Conservation (phyloP, 1,140 invertebrate genomes). For the Doryteuthis pealeii region DNA sequence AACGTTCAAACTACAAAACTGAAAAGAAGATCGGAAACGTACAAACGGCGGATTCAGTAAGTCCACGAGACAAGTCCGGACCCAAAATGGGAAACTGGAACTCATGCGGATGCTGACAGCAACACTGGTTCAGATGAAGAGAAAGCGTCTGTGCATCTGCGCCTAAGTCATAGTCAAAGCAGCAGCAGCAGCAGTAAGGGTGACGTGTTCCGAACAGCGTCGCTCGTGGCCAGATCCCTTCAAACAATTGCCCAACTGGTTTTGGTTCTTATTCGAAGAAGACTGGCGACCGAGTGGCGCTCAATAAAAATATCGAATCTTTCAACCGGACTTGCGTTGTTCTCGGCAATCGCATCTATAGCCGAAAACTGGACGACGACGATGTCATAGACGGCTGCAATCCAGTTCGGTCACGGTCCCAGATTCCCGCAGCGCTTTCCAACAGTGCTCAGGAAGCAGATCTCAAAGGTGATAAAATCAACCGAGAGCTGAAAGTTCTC, state of each 20-base stretch:
- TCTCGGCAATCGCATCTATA: background rate
- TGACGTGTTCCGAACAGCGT: background rate
- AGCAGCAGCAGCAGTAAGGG: background rate
- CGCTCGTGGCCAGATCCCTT: no score
- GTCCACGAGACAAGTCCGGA: background rate
- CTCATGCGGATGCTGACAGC: background rate
- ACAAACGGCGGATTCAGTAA: background rate
- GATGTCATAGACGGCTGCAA: background rate
- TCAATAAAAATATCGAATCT: background rate
- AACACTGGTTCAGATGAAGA: conserved; percentile 2
- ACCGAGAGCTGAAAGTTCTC: background rate
- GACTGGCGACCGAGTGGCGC: no score
- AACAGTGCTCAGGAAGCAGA: background rate
- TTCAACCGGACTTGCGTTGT: conserved; percentile 1
- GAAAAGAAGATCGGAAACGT: background rate
- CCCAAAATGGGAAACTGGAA: background rate
- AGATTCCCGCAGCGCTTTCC: background rate
- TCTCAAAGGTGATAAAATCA: background rate
- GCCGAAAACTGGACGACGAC: background rate
- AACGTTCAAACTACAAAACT: no score
- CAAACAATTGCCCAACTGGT: no score
- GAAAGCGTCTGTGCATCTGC: background rate
- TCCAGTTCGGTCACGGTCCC: background rate
- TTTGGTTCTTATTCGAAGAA: no score
- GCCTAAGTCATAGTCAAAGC: background rate